Conservation (phyloP, 2,888 invertebrate genomes). For the Sesia apiformis region DNA sequence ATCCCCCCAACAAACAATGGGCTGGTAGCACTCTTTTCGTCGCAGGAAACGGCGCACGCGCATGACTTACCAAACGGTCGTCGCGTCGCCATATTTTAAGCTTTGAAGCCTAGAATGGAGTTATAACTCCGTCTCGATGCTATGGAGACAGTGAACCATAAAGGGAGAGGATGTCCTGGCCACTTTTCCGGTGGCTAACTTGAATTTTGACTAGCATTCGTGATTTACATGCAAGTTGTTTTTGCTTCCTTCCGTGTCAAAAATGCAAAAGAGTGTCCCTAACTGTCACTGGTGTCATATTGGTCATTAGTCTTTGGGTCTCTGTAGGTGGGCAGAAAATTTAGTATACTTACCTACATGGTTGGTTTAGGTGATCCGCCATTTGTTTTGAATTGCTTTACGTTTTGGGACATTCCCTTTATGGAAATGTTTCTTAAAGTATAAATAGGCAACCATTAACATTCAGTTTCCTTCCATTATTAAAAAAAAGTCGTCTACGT, state of each 20-base stretch:
- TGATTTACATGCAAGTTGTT: conserved; percentile 8
- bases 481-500: too few species aligned
- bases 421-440: too few species aligned
- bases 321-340: too few species aligned
- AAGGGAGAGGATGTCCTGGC: conserved; percentile 62
- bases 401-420: too few species aligned
- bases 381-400: too few species aligned
- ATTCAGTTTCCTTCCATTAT: too few species aligned
- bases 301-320: background rate
- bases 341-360: too few species aligned
- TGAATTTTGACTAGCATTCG: background rate
- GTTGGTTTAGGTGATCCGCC: too few species aligned
- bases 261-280: conserved; percentile 2
- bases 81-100: conserved; percentile 39
- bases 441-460: too few species aligned
- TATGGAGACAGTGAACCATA: conserved; percentile 56
- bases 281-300: background rate
- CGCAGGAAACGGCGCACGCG: conserved; percentile 69
- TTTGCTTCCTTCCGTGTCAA: conserved; percentile 31
- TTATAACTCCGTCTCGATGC: conserved; percentile 58
- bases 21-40: conserved; percentile 64
- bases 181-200: conserved; percentile 43
- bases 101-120: conserved; percentile 27
- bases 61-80: conserved; percentile 51
- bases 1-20: conserved; percentile 64